These are phyloP conservation scores for Probosciger aterrimus DNA, from an alignment of 2,113 vertebrate genomes.

Conservation along the genomic window DNA sequence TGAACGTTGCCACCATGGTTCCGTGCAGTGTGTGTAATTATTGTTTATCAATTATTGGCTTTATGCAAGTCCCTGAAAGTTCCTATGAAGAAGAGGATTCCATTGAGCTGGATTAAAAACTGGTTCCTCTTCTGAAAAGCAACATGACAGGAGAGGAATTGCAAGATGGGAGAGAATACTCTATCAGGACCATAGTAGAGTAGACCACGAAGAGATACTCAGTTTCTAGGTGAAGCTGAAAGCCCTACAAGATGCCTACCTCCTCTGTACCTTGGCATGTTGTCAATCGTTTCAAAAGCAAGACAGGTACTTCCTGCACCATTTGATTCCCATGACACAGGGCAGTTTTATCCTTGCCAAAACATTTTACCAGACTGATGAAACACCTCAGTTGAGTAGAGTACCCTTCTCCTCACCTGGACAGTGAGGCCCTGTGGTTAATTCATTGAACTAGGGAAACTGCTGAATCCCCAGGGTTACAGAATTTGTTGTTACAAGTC, in stretches of 20 bases:
- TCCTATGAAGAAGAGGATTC: neutral
- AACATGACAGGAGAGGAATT: neutral
- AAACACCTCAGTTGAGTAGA: neutral
- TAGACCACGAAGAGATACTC: neutral
- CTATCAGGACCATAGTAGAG: neutral
- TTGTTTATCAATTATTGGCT: neutral
- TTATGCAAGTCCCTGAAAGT: neutral
- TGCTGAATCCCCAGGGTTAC: neutral
- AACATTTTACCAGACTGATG: neutral
- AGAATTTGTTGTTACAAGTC: neutral
- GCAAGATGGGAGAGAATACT: neutral
- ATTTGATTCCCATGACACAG: neutral
- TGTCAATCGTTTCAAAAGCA: neutral
- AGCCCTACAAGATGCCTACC: neutral
- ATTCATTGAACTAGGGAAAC: neutral
- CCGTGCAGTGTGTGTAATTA: neutral
- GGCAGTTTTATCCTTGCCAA: neutral
- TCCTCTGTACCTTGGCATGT: neutral
- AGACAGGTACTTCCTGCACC: neutral
- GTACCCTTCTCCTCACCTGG: neutral
- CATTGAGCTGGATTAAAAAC: neutral
- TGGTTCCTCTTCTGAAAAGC: neutral
- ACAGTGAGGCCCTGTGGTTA: neutral
- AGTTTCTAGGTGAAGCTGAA: neutral
- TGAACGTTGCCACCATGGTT: neutral